Percentiles rank a stretch among this genome's conserved stretches.
Evolutionary conservation across 2,113 vertebrate genomes (phyloP).

Genomic region (Lasiurus borealis): DNA sequence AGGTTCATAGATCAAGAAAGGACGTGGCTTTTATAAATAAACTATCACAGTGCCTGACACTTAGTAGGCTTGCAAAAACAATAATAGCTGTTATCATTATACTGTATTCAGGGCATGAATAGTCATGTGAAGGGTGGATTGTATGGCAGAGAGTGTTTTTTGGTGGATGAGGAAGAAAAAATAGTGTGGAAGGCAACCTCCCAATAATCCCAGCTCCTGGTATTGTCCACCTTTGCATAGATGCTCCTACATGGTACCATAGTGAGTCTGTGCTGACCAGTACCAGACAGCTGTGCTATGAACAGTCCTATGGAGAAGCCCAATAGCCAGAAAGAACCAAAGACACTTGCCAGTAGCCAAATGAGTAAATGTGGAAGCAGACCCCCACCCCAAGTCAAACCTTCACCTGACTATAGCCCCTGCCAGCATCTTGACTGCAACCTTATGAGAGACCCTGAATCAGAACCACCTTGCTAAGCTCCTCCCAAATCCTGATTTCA

Average conservation of each 20-base stretch:
- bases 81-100: neutral
- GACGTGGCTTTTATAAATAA: neutral
- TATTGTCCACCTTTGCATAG: too few species aligned
- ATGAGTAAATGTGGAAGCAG: neutral
- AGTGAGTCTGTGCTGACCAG: neutral
- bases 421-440: neutral
- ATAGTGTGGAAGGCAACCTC: neutral
- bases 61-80: neutral
- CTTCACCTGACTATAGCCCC: neutral
- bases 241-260: neutral
- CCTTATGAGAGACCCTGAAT: neutral
- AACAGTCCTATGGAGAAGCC: neutral
- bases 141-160: neutral
- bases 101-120: neutral
- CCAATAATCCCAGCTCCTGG: neutral
- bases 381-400: neutral
- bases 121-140: neutral
- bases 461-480: neutral
- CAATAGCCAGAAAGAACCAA: neutral
- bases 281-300: neutral
- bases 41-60: neutral
- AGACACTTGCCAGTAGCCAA: neutral
- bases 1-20: neutral
- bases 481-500: neutral
- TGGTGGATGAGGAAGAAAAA: neutral